Base-by-base conservation (phyloP, 2,113 vertebrate species). In the Prolemur simus region DNA sequence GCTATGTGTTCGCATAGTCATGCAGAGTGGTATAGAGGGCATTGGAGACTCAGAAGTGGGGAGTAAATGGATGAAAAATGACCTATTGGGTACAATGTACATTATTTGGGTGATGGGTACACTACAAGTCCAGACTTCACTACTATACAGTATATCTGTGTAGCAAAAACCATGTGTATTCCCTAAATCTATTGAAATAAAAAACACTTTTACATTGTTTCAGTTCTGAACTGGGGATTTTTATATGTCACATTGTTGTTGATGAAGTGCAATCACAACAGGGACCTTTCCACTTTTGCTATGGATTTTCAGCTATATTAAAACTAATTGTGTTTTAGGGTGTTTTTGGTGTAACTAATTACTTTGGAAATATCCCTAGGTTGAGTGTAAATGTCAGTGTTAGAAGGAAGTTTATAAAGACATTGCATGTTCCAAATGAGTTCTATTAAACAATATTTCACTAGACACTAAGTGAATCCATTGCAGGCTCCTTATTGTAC, bases 281-380 rank as follows among this genome's bases (percentile, higher is more conserved):
- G 32, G 34, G 27, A 73, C 13, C 13, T 49, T 96, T 95, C 42
- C 54, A 20, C 73, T 94, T 92, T 66, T 91, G 54, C 23, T 95
- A 45, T 92, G 56, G 39, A 89, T 94, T 92, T 56, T 88, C 94
- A 91, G 64, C 37, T 88, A 47, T 93, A 95, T 94, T 93, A 77
- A 74, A 96, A 87, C 34, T 83, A 96, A 95, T 87, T 97, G 32
- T 89, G 21, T 54, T 82, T 91, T 92, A 45, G 29, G n/a, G 25
- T 95, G 32, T 58, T 85, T 92, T 91, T 60, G 23, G 42, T 95
- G 17, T 93, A 86, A 82, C 86, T 95, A 88, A 92, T 94, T 97
- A 73, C 86, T 93, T 93, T 86, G 64, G 45, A 88, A 81, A 87
- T 87, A 93, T 45, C 47, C 49, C 20, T 78, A 87, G 42, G 60